These are phyloP conservation scores for Craseonycteris thonglongyai DNA, from an alignment of 2,113 vertebrate genomes.

Conservation along the genomic window DNA sequence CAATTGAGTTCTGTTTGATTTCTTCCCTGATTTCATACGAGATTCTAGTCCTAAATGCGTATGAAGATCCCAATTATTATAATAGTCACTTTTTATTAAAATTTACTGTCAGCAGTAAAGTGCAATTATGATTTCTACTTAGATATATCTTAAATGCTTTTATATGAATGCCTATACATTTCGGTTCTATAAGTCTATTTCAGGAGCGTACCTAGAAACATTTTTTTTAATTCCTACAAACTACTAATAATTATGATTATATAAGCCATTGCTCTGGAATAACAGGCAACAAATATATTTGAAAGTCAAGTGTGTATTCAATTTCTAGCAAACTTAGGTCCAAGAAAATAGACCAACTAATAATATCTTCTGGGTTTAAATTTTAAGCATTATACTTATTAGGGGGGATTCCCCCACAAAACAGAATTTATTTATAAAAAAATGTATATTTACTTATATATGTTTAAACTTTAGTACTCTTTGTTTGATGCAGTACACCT, in stretches of 20 bases:
- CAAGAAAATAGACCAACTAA: background rate
- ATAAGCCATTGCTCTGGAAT: background rate
- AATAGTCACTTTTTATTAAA: background rate
- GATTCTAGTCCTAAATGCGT: background rate
- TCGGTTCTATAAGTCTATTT: background rate
- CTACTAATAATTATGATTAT: background rate
- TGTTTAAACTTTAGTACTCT: no score
- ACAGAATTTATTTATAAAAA: no score
- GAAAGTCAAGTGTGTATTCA: background rate
- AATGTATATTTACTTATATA: no score
- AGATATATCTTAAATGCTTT: background rate
- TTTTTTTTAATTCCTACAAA: background rate
- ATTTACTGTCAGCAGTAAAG: background rate
- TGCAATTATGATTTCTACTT: background rate
- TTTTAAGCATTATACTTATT: background rate
- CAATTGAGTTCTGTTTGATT: background rate
- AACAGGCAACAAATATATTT: background rate
- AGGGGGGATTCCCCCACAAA: no score
- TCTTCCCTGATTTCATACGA: background rate
- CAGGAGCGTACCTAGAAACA: background rate
- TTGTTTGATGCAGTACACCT: no score
- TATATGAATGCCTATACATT: background rate
- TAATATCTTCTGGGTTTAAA: background rate
- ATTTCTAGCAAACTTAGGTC: background rate
- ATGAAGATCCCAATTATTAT: background rate